Conservation (phyloP, 2,888 invertebrate genomes). For the Drosophila subsilvestris region DNA sequence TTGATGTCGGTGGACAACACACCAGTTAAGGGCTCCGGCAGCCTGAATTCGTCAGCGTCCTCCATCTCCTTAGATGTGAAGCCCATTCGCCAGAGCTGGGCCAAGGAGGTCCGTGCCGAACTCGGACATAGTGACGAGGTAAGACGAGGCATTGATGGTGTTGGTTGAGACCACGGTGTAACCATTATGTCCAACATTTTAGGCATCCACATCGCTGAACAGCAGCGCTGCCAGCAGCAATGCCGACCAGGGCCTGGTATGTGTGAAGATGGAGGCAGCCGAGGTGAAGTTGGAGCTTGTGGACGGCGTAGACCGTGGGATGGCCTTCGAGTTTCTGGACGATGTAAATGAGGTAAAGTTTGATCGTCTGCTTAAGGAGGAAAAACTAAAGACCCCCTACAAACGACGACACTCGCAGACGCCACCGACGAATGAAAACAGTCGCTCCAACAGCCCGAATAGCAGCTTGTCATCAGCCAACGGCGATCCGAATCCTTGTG, state of each 20-base stretch:
- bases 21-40: constrained; percentile 50
- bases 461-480: constrained; percentile 54
- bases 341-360: constrained; percentile 83
- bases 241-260: neutral
- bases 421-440: constrained; percentile 75
- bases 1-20: constrained; percentile 60
- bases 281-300: constrained; percentile 50
- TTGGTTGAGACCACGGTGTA: neutral
- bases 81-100: constrained; percentile 68
- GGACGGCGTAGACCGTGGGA: constrained; percentile 60
- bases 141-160: neutral
- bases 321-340: constrained; percentile 77
- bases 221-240: constrained; percentile 61
- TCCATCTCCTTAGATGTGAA: constrained; percentile 57
- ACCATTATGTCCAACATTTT: neutral
- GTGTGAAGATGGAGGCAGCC: constrained; percentile 13
- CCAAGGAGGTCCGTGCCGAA: constrained; percentile 76
- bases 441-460: constrained; percentile 81
- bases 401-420: constrained; percentile 83
- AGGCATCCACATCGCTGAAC: constrained; percentile 65
- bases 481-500: constrained; percentile 20
- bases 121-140: constrained; percentile 67
- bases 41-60: constrained; percentile 67
- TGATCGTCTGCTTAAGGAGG: constrained; percentile 81
- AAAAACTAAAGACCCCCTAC: constrained; percentile 83